These are phyloP conservation scores for Drosophila kokeensis DNA, from an alignment of 2,888 invertebrate genomes.

Conservation along the genomic window DNA sequence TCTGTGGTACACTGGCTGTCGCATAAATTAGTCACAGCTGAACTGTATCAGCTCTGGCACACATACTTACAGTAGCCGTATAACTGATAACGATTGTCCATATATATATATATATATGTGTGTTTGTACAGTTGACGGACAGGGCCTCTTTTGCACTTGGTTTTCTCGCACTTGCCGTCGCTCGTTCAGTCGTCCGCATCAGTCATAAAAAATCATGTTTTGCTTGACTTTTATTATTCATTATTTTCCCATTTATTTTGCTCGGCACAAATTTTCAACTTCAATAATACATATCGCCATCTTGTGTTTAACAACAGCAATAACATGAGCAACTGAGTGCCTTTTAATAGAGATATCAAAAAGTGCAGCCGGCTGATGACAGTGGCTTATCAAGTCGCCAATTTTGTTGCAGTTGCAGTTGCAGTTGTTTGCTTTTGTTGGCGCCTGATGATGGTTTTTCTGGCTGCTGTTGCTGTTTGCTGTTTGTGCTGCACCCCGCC, in stretches of 20 bases:
- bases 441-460: slow-evolving; percentile 9
- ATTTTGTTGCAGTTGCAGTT: slow-evolving; percentile 26
- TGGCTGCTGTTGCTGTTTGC: slow-evolving; percentile 21
- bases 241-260: slow-evolving; percentile 82
- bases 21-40: slow-evolving; percentile 71
- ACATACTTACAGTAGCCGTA: slow-evolving; percentile 39
- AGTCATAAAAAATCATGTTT: slow-evolving; percentile 81
- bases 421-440: slow-evolving; percentile 14
- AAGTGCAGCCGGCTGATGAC: slow-evolving; percentile 61
- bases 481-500: background rate
- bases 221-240: slow-evolving; percentile 84
- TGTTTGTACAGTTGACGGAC: slow-evolving; percentile 28
- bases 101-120: background rate
- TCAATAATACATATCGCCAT: slow-evolving; percentile 53
- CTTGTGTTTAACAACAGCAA: slow-evolving; percentile 25
- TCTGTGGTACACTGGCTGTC: slow-evolving; percentile 63
- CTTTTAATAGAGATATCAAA: slow-evolving; percentile 76
- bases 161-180: slow-evolving; percentile 19
- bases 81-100: slow-evolving; percentile 59
- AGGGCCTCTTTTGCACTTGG: slow-evolving; percentile 37
- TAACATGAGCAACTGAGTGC: slow-evolving; percentile 15
- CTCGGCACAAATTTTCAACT: slow-evolving; percentile 48
- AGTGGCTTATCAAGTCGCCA: slow-evolving; percentile 69
- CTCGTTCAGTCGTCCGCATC: slow-evolving; percentile 34
- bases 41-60: slow-evolving; percentile 34